Conservation (phyloP, 2,797 vertebrate genomes). For the Selene dorsalis region DNA sequence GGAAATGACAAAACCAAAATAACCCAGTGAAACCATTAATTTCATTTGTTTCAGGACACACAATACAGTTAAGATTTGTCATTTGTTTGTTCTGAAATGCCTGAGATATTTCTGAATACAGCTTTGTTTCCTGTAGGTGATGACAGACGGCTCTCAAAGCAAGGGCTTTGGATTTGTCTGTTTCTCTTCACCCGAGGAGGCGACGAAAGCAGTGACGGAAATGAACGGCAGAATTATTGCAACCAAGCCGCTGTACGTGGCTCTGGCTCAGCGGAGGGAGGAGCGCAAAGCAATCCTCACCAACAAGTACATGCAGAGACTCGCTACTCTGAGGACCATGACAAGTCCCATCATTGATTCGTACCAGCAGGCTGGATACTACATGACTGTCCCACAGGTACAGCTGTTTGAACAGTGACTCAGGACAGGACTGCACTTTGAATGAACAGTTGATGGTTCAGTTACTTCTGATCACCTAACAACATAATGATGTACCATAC, state of each 20-base stretch:
- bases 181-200: conserved; percentile 99
- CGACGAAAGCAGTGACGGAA: conserved; percentile 97
- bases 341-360: conserved; percentile 87
- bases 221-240: conserved; percentile 97
- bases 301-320: conserved; percentile 96
- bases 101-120: neutral
- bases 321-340: conserved; percentile 89
- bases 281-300: conserved; percentile 97
- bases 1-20: neutral
- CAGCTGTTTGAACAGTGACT: neutral
- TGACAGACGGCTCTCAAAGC: conserved; percentile 95
- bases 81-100: neutral
- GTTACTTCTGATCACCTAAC: neutral
- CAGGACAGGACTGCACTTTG: neutral
- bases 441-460: neutral
- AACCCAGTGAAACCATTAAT: neutral
- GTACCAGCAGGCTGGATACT: conserved; percentile 91
- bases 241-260: conserved; percentile 97
- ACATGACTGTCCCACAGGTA: conserved; percentile 92
- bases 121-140: conserved; percentile 85
- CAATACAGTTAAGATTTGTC: neutral
- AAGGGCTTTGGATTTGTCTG: conserved; percentile 99
- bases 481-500: neutral
- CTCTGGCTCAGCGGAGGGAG: conserved; percentile 95
- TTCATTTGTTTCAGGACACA: neutral